Evolutionary conservation across 2,888 invertebrate species (phyloP), one percentile per base, ranked within the genome.

Genomic region (Nesidiocoris tenuis): DNA sequence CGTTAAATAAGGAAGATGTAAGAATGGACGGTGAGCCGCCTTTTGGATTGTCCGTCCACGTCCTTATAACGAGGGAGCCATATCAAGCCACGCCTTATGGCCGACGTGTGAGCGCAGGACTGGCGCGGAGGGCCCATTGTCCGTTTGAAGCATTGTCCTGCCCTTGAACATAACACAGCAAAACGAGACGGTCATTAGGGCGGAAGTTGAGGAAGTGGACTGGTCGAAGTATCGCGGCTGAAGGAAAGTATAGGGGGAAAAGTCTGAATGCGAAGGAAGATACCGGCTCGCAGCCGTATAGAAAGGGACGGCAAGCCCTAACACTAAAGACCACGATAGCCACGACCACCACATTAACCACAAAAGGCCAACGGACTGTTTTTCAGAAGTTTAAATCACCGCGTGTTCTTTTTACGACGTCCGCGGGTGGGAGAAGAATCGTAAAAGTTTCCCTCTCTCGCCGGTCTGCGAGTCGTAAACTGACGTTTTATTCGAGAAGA

Each of bases 361-460:
- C 39, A 65, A 65, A 65, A 25, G 19, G 2, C 39, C 65, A 5
- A 18, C 39, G 65, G 65, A 65, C 65, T 65, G 39, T 19, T 65
- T 65, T 18, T 1, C 65, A 39, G 39, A 65, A 65, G 65, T 65
- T 65, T 65, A 65, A 65, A 65, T 65, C 65, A 65, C 65, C 65
- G 39, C 25, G 39, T 9, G 17, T 65, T 65, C 21, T 65, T 39
- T 39, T 39, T 39, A 39, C 39, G 39, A 39, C 39, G 39, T 12
- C n/a, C n/a, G n/a, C 39, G 39, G 39, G 39, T 39, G 39, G 39
- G 39, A 39, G 39, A 39, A 39, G 39, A 39, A 39, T 39, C 39
- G 39, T 39, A 39, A 39, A 39, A 39, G 39, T 39, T 39, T 39
- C 39, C 39, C 39, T n/a, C 3, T 39, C 39, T 12, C 12, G 12